These are phyloP conservation scores for Jordanella pulchra DNA, from an alignment of 2,797 vertebrate species.

Conservation along the genomic window DNA sequence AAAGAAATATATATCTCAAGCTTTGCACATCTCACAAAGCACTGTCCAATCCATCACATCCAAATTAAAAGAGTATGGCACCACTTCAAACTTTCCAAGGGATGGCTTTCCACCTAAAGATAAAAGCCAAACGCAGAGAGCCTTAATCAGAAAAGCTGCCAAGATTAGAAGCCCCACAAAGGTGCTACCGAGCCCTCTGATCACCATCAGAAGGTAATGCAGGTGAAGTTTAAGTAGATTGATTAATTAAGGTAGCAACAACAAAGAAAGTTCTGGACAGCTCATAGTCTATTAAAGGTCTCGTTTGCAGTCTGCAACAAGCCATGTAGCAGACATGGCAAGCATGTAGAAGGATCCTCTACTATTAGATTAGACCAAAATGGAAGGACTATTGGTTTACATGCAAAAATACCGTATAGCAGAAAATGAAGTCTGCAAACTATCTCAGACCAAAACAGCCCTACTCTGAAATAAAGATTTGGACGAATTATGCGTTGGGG, in stretches of 20 bases:
- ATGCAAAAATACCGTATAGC: background rate
- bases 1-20: background rate
- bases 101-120: background rate
- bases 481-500: background rate
- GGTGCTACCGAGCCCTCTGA: no score
- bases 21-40: background rate
- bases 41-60: background rate
- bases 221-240: background rate
- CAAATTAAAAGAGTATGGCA: background rate
- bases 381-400: background rate
- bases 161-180: background rate
- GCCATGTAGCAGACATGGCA: no score
- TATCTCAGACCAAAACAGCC: background rate
- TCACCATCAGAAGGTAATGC: no score
- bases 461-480: background rate
- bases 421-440: background rate
- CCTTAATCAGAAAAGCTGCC: background rate
- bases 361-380: background rate
- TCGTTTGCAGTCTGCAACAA: background rate
- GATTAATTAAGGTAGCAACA: background rate
- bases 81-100: no score
- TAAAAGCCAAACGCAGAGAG: background rate
- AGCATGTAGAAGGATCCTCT: background rate
- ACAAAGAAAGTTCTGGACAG: background rate
- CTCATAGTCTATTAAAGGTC: background rate